Evolutionary conservation across 2,797 vertebrate genomes (phyloP).

Genomic region (Pseudopleuronectes americanus): DNA sequence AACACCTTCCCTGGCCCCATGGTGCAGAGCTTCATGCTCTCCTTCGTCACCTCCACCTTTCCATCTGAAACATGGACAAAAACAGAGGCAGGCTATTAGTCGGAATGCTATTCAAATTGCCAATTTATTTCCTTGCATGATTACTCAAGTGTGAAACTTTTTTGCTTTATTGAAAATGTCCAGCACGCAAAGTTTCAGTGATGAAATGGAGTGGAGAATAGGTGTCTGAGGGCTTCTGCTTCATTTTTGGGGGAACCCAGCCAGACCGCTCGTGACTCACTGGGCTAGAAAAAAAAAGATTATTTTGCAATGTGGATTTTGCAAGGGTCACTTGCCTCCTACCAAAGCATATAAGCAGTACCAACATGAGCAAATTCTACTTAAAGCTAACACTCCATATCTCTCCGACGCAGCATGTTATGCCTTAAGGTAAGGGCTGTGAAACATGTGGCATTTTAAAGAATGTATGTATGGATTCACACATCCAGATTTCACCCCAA

Average conservation of each 20-base stretch:
- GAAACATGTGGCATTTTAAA: neutral
- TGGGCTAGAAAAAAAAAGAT: constrained; percentile 54
- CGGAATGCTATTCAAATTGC: constrained; percentile 31
- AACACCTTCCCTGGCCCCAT: constrained; percentile 98
- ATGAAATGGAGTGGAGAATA: constrained; percentile 55
- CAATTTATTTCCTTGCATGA: constrained; percentile 31
- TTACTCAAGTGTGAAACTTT: constrained; percentile 23
- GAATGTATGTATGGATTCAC: too few species aligned
- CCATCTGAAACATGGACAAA: constrained; percentile 86
- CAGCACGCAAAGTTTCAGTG: constrained; percentile 38
- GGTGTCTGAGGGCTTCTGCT: constrained; percentile 41
- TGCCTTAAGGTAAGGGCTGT: neutral
- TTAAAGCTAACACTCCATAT: constrained; percentile 15
- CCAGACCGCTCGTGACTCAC: constrained; percentile 45
- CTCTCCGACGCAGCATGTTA: neutral
- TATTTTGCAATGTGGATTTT: constrained; percentile 49
- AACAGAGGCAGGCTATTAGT: constrained; percentile 37
- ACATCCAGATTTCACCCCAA: too few species aligned
- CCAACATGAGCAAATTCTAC: constrained; percentile 17
- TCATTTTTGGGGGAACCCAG: constrained; percentile 48
- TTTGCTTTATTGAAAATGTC: constrained; percentile 17
- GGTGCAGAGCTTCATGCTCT: constrained; percentile 94
- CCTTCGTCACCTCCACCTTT: constrained; percentile 97
- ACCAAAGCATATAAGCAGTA: constrained; percentile 7
- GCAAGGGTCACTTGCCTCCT: constrained; percentile 18